These are phyloP conservation scores for Vicugna pacos DNA, from an alignment of 2,113 vertebrate species.

Conservation along the genomic window DNA sequence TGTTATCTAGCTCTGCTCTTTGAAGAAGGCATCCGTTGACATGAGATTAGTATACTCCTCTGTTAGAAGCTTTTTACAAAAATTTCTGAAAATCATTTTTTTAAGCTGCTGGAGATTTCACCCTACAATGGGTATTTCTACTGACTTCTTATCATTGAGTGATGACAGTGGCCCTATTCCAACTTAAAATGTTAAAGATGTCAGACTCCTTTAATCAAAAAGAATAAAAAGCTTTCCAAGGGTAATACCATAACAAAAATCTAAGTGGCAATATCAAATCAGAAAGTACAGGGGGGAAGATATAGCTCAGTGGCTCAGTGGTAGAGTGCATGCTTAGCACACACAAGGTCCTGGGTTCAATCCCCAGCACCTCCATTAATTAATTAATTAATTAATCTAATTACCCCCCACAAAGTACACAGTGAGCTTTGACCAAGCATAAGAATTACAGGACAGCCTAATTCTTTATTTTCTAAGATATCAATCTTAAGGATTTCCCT, in stretches of 20 bases:
- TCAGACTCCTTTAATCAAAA: neutral
- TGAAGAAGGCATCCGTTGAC: neutral
- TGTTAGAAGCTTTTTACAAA: slow-evolving; percentile 1
- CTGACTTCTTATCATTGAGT: neutral
- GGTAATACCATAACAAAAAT: neutral
- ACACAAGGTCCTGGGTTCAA: neutral
- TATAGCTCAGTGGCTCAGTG: neutral
- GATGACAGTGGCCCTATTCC: neutral
- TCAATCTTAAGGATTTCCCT: neutral
- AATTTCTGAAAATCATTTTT: slow-evolving; percentile 26
- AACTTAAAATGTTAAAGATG: neutral
- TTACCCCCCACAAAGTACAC: neutral
- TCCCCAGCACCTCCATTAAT: neutral
- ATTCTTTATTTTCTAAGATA: slow-evolving; percentile 7
- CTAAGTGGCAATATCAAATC: neutral
- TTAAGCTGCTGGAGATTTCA: neutral
- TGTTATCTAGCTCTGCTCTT: neutral
- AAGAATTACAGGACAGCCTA: neutral
- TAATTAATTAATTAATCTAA: too few species aligned
- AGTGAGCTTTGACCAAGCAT: neutral
- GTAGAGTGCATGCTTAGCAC: too few species aligned
- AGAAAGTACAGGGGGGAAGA: neutral
- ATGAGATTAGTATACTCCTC: neutral
- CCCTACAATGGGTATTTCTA: neutral
- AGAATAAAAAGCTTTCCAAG: neutral